These are phyloP conservation scores for Didymodactylos carnosus DNA, from an alignment of 2,888 invertebrate genomes.

Conservation along the genomic window DNA sequence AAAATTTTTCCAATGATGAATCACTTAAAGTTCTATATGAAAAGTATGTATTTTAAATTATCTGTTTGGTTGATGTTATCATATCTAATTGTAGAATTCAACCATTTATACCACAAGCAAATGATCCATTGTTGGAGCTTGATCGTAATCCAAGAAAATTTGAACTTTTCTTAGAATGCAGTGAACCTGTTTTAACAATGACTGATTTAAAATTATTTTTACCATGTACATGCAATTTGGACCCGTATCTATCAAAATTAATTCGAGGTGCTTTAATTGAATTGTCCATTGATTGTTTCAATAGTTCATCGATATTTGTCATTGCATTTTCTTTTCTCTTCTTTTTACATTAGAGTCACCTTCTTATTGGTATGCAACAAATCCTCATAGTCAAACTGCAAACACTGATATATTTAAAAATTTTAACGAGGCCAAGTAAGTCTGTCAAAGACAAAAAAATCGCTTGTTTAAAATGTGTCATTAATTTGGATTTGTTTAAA, in stretches of 20 bases:
- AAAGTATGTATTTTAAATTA: constrained; percentile 45
- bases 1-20: constrained; percentile 53
- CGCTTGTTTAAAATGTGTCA: no score
- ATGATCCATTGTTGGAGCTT: constrained; percentile 67
- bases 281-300: not conserved
- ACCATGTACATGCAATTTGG: constrained; percentile 90
- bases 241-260: constrained; percentile 87
- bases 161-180: constrained; percentile 69
- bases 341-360: constrained; percentile 16
- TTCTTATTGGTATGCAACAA: not conserved
- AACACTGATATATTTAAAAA: no score
- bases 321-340: not conserved
- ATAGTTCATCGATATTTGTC: not conserved
- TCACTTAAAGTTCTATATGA: constrained; percentile 75
- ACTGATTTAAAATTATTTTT: constrained; percentile 63
- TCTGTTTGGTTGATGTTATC: not conserved
- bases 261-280: constrained; percentile 58
- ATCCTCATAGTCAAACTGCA: no score
- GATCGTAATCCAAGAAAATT: constrained; percentile 84
- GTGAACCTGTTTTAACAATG: constrained; percentile 32
- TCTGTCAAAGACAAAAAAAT: no score
- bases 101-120: constrained; percentile 56
- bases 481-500: no score
- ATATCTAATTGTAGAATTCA: constrained; percentile 28
- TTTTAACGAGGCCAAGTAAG: no score